Conservation (phyloP, 2,888 invertebrate genomes). For the Drosophila gaucha region DNA sequence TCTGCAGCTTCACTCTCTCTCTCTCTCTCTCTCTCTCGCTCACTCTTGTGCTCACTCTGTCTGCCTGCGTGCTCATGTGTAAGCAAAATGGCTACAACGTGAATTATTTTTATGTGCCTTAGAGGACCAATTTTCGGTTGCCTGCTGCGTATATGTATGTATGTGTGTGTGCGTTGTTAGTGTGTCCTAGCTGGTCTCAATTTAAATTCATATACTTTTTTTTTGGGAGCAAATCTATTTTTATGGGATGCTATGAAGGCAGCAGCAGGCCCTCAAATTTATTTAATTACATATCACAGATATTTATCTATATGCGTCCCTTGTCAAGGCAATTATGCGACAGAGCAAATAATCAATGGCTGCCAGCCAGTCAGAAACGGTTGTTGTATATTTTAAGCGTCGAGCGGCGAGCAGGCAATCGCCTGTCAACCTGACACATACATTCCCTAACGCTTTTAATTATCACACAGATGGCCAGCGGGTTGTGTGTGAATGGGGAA, state of each 20-base stretch:
- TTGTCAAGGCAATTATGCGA: background rate
- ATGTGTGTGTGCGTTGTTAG: slow-evolving; percentile 1
- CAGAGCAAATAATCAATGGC: background rate
- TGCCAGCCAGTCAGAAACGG: background rate
- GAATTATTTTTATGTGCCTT: slow-evolving; percentile 77
- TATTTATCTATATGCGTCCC: background rate
- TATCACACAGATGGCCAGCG: background rate
- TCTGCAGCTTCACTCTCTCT: slow-evolving; percentile 23
- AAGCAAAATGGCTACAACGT: slow-evolving; percentile 72
- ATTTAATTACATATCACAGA: slow-evolving; percentile 27
- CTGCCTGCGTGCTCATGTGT: slow-evolving; percentile 53
- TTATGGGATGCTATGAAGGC: too few relatives aligned
- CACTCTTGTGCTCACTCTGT: background rate
- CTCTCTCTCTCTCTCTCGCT: too few relatives aligned
- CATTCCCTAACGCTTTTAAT: background rate
- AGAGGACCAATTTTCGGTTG: slow-evolving; percentile 69
- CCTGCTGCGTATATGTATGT: background rate
- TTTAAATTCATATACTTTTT: slow-evolving; percentile 55
- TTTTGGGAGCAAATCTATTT: slow-evolving; percentile 38
- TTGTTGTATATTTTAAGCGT: too few relatives aligned
- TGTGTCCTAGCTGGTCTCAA: slow-evolving; percentile 30
- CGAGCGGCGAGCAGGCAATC: background rate
- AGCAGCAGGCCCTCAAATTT: background rate
- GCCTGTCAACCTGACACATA: background rate
- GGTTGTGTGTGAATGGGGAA: background rate